phyloP scores from a whole-genome alignment of 2,797 vertebrate genomes.

The Nannoperca australis region DNA sequence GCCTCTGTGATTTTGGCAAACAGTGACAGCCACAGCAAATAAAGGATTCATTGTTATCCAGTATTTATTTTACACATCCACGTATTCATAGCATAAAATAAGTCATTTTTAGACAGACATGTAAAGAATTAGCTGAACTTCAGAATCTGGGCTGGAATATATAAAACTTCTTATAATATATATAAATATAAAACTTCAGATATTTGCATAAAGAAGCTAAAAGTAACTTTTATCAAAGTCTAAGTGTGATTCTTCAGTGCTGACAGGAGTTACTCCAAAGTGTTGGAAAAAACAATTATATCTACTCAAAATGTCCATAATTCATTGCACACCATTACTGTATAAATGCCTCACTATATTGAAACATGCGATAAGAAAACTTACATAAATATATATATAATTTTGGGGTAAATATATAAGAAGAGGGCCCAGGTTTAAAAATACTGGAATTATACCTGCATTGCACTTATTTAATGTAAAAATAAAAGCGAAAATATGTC shows the following conservation, averaged over 20 bases:
- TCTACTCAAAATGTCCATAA: not conserved
- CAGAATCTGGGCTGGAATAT: not conserved
- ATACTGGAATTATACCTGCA: no score
- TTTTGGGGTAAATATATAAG: no score
- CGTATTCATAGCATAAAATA: not conserved
- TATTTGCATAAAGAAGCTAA: not conserved
- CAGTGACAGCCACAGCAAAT: not conserved
- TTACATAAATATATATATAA: no score
- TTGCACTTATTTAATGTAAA: not conserved
- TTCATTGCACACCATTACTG: not conserved
- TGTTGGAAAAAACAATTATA: not conserved
- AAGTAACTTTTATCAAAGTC: not conserved
- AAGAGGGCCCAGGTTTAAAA: no score
- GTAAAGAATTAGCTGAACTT: not conserved
- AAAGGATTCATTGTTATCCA: not conserved
- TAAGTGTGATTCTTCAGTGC: not conserved
- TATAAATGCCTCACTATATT: no score
- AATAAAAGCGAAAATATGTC: not conserved
- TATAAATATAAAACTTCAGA: no score
- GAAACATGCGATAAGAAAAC: no score
- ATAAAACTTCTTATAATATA: not conserved
- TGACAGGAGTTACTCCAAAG: not conserved
- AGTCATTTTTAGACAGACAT: not conserved
- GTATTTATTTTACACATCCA: not conserved
- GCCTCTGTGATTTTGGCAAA: not conserved